Base-by-base conservation (phyloP, 2,888 invertebrate species). In the Cheilosia variabilis region DNA sequence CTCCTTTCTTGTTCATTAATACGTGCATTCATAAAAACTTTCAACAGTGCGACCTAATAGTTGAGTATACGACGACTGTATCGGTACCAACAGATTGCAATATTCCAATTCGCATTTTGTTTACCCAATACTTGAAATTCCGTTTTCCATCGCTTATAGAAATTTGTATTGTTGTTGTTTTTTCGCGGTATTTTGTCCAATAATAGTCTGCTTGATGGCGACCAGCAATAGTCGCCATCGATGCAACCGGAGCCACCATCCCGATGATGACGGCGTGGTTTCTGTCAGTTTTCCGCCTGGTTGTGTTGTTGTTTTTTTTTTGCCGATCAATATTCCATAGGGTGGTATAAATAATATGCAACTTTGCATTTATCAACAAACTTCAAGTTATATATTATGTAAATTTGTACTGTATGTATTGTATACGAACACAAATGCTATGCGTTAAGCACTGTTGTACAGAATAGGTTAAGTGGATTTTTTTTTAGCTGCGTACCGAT, bases 81-180 rank as follows among this genome's bases (percentile, higher is more conserved):
- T 5, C 53, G 22, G 7, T 19, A 34, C 15, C 53, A 22, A 13
- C 53, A 73, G 53, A 55, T 53, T 55, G 72, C 62, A 63, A 55
- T 53, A 63, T 63, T 75, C 47, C 65, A 65, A 65, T 65, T 45
- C 55, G 37, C 57, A 47, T 75, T 68, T 68, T 66, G 76, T 60
- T 76, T 76, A 53, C 52, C 58, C 43, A 50, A 66, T 76, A 68
- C 60, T 76, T 60, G 52, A 58, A 60, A 41, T 68, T 76, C 68
- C 66, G 34, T 22, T 68, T 52, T 60, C 52, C 53, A 7, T 73
- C 34, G 62, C 43, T 73, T 73, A 63, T 73, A 53, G 22, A 73
- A 62, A 6, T 52, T 15, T 37, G 4, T 37, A 37, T 37, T 52
- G 50, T 10, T 10, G 19, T 22, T 50, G 19, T 57, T 37, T 37